A percentile compares a stretch with the other conserved stretches of the same genome.
Evolutionary conservation across 2,888 invertebrate genomes (phyloP).

Genomic region (Eupithecia pulchellata): DNA sequence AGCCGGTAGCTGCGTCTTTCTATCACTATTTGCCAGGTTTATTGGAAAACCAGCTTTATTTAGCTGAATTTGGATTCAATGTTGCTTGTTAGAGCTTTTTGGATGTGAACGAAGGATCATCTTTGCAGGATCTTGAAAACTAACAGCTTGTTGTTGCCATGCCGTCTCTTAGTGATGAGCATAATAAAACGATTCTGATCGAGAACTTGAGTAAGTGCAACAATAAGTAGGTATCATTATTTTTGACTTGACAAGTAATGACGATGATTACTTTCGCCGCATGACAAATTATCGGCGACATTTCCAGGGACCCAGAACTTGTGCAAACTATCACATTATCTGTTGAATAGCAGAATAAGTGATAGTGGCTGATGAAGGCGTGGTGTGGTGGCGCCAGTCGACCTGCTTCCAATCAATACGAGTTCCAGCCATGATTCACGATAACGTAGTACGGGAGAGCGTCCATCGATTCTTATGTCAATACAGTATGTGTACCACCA

Average conservation of each 20-base stretch:
- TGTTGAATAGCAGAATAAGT: constrained; percentile 32
- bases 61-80: not conserved
- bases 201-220: not conserved
- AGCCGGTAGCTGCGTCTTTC: constrained; percentile 56
- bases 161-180: not conserved
- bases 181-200: not conserved
- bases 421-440: constrained; percentile 65
- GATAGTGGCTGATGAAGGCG: constrained; percentile 58
- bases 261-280: not conserved
- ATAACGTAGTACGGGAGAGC: constrained; percentile 47
- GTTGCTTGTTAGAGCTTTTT: constrained; percentile 1
- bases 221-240: not conserved
- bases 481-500: not conserved
- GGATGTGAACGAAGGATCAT: not conserved
- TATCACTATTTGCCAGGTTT: constrained; percentile 7
- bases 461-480: constrained; percentile 28
- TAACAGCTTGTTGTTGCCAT: too few species aligned
- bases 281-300: not conserved
- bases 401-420: constrained; percentile 57
- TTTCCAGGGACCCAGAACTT: not conserved
- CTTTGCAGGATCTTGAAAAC: not conserved
- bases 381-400: constrained; percentile 74
- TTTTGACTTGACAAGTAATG: too few species aligned
- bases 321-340: constrained; percentile 9
- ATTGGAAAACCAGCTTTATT: constrained; percentile 18